Percentiles rank a stretch among this genome's conserved stretches.
Evolutionary conservation across 2,113 vertebrate species (phyloP).

Genomic region (Xiphophorus maculatus): DNA sequence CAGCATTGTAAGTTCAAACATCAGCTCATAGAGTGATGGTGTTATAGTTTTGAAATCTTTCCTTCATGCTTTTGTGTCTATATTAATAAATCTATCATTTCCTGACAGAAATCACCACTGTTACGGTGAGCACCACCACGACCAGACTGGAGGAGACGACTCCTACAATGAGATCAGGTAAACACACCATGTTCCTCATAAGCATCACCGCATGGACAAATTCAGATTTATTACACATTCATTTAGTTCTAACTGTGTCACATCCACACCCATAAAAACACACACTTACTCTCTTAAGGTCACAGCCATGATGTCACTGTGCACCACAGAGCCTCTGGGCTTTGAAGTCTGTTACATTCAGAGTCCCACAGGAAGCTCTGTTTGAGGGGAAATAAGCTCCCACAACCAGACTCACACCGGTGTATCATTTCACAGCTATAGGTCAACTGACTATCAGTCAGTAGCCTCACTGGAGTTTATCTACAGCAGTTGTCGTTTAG

Average conservation of each 20-base stretch:
- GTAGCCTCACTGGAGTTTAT: constrained; percentile 10
- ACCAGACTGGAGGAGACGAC: constrained; percentile 86
- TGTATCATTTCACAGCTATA: constrained; percentile 41
- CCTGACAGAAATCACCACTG: constrained; percentile 85
- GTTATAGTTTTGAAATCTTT: background rate
- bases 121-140: constrained; percentile 86
- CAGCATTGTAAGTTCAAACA: background rate
- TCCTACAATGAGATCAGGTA: constrained; percentile 77
- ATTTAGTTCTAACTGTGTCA: constrained; percentile 17
- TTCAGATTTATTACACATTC: constrained; percentile 12
- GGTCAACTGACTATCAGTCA: constrained; percentile 29
- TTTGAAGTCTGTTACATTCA: constrained; percentile 63
- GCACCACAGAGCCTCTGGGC: constrained; percentile 48
- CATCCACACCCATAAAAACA: background rate
- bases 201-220: background rate
- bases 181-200: constrained; percentile 3
- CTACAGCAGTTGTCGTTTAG: constrained; percentile 1
- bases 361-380: constrained; percentile 62
- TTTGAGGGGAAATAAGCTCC: constrained; percentile 62
- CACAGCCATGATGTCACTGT: constrained; percentile 67
- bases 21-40: background rate
- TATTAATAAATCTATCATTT: background rate
- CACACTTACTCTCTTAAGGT: constrained; percentile 58
- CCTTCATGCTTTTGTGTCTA: background rate
- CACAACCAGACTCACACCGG: constrained; percentile 38